phyloP scores from a whole-genome alignment of 2,888 invertebrate genomes.

The Pyrochroa serraticornis region DNA sequence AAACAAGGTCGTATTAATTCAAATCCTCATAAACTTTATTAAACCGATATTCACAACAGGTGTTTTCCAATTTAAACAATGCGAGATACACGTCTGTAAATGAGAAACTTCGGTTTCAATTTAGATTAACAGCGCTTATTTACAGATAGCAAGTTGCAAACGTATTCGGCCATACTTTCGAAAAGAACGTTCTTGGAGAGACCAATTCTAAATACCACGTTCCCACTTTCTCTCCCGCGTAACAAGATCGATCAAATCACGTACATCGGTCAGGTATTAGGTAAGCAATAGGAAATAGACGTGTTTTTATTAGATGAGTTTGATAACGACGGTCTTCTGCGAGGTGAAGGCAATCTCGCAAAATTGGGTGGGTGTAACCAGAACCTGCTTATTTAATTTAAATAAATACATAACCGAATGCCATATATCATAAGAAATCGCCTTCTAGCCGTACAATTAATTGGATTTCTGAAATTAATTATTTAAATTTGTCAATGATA shows the following conservation, averaged over 20 bases:
- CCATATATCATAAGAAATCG: constrained; percentile 23
- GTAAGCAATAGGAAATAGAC: constrained; percentile 13
- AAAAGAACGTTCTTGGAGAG: constrained; percentile 14
- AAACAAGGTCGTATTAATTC: constrained; percentile 13
- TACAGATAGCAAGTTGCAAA: constrained; percentile 24
- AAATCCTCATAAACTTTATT: constrained; percentile 6
- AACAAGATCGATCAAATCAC: constrained; percentile 20
- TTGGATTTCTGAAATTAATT: constrained; percentile 19
- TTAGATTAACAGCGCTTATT: constrained; percentile 25
- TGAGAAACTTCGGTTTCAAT: constrained; percentile 27
- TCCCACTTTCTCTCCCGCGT: constrained; percentile 24
- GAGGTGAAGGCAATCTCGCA: constrained; percentile 7
- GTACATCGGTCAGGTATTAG: constrained; percentile 14
- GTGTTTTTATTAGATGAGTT: constrained; percentile 14
- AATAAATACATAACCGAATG: constrained; percentile 23
- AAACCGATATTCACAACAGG: not conserved
- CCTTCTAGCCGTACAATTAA: constrained; percentile 13
- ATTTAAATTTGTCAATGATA: constrained; percentile 20
- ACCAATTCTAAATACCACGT: constrained; percentile 24
- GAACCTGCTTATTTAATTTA: constrained; percentile 28
- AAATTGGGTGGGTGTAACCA: constrained; percentile 28
- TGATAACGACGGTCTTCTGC: constrained; percentile 11
- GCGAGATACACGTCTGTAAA: constrained; percentile 22
- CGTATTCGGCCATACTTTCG: constrained; percentile 22
- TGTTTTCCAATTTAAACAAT: constrained; percentile 9